Conservation (phyloP, 2,888 invertebrate species). For the Ditula angustiorana region DNA sequence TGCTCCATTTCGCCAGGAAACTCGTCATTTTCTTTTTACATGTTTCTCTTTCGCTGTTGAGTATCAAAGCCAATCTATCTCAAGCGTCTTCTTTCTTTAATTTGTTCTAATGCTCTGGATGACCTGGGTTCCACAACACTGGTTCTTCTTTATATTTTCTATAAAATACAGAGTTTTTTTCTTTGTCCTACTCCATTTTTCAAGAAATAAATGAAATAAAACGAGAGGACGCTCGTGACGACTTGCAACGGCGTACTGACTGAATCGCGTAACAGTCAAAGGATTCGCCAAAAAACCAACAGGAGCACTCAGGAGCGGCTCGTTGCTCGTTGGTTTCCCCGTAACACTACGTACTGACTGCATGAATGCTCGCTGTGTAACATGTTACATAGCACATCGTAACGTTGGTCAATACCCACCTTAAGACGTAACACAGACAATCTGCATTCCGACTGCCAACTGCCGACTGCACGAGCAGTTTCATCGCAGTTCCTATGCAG, state of each 20-base stretch:
- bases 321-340: slow-evolving; percentile 39
- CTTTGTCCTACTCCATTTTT: slow-evolving; percentile 46
- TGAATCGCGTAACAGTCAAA: slow-evolving; percentile 46
- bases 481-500: too few relatives aligned
- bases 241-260: slow-evolving; percentile 43
- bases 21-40: slow-evolving; percentile 45
- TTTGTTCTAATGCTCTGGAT: slow-evolving; percentile 47
- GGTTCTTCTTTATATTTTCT: slow-evolving; percentile 45
- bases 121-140: slow-evolving; percentile 46
- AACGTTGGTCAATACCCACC: slow-evolving; percentile 41
- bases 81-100: slow-evolving; percentile 48
- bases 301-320: slow-evolving; percentile 44
- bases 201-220: slow-evolving; percentile 42
- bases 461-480: too few relatives aligned
- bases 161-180: slow-evolving; percentile 45
- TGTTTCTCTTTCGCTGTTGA: slow-evolving; percentile 41
- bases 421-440: too few relatives aligned
- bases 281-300: slow-evolving; percentile 46
- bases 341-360: slow-evolving; percentile 41
- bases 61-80: slow-evolving; percentile 43
- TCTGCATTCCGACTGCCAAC: too few relatives aligned
- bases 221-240: slow-evolving; percentile 40
- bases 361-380: slow-evolving; percentile 42
- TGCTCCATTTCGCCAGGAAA: slow-evolving; percentile 44
- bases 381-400: slow-evolving; percentile 41